phyloP scores from a whole-genome alignment of 1,140 invertebrate species.

The Leptinotarsa texana region DNA sequence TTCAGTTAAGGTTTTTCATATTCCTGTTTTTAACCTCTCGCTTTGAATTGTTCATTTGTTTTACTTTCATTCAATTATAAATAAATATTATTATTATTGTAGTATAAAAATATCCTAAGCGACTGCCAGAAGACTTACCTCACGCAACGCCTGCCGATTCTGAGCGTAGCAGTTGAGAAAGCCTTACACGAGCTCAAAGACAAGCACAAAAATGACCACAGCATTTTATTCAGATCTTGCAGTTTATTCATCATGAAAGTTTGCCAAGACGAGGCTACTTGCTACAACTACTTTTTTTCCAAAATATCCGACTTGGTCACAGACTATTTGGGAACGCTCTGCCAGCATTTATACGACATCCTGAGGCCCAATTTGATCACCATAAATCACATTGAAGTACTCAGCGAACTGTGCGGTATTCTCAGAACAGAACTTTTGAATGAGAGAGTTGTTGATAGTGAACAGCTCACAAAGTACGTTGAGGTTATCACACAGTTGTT shows the following conservation, averaged over 20 bases:
- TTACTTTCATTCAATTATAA: no score
- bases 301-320: conserved; percentile 67
- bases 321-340: conserved; percentile 81
- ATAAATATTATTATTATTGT: no score
- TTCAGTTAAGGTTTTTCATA: no score
- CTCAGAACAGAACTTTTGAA: conserved; percentile 92
- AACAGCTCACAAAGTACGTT: conserved; percentile 80
- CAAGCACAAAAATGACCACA: conserved; percentile 81
- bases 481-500: conserved; percentile 83
- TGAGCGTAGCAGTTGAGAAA: conserved; percentile 75
- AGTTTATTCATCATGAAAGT: conserved; percentile 89
- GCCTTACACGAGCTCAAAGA: conserved; percentile 73
- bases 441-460: conserved; percentile 87
- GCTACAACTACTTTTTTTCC: conserved; percentile 89
- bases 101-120: conserved; percentile 73
- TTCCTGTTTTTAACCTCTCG: no score
- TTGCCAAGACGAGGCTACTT: conserved; percentile 87
- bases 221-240: conserved; percentile 82
- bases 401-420: conserved; percentile 95
- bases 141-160: conserved; percentile 70
- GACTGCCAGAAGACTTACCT: conserved; percentile 90
- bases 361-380: conserved; percentile 95
- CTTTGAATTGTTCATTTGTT: no score
- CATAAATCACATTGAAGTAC: conserved; percentile 95
- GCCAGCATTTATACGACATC: conserved; percentile 89